These are phyloP conservation scores for Ostrea denselamellosa DNA, from an alignment of 1,140 invertebrate species.

Conservation along the genomic window DNA sequence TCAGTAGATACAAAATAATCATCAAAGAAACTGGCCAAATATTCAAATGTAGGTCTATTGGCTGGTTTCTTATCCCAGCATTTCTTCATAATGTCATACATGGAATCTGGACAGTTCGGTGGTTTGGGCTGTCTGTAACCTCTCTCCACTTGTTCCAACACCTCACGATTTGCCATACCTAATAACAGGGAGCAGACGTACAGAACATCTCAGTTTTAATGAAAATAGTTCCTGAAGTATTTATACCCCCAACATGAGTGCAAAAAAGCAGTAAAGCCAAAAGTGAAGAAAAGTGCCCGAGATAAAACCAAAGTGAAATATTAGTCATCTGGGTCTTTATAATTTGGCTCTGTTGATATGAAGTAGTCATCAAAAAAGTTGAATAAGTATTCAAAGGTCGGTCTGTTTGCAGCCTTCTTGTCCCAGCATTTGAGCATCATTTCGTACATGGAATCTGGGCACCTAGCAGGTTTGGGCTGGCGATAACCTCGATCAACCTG, in stretches of 20 bases:
- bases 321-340: slow-evolving; percentile 77
- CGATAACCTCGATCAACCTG: slow-evolving; percentile 96
- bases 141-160: slow-evolving; percentile 96
- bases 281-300: neutral
- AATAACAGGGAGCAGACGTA: slow-evolving; percentile 71
- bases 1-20: slow-evolving; percentile 97
- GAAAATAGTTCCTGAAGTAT: slow-evolving; percentile 24
- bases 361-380: slow-evolving; percentile 98
- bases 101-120: slow-evolving; percentile 88
- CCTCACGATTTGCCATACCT: slow-evolving; percentile 88
- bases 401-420: slow-evolving; percentile 91
- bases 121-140: slow-evolving; percentile 96
- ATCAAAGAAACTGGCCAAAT: slow-evolving; percentile 97
- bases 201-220: slow-evolving; percentile 10
- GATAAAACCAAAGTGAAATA: neutral
- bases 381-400: slow-evolving; percentile 98
- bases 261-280: neutral
- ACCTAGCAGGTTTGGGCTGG: slow-evolving; percentile 88
- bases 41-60: slow-evolving; percentile 98
- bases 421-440: slow-evolving; percentile 80
- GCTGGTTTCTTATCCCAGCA: slow-evolving; percentile 87
- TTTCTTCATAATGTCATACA: slow-evolving; percentile 83
- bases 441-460: slow-evolving; percentile 92
- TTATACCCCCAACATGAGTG: neutral
- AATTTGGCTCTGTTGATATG: slow-evolving; percentile 95